Evolutionary conservation across 2,888 invertebrate species (phyloP), one percentile per base, ranked within the genome.

Genomic region (Ennomos fuscantarius): DNA sequence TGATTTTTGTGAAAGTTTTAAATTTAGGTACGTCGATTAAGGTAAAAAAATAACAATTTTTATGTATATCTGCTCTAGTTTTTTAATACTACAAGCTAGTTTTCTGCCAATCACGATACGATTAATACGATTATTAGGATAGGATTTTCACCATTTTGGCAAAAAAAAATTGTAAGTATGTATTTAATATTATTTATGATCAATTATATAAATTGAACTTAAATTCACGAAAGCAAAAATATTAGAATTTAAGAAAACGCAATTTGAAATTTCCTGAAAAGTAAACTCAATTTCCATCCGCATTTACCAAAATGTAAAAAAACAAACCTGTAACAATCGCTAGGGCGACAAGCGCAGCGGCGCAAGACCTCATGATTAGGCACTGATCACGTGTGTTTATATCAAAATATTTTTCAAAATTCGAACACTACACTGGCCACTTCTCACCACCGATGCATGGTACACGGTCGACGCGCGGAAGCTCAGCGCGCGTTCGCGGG

Each of bases 361-460:
- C 70, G 79, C 79, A 75, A 74, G 84, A 86, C 87, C 79, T 87
- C 88, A 89, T 87, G 66, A 68, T 87, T 74, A 67, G 65, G 58
- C 76, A 79, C 85, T 80, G 74, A 74, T 72, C 81, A 82, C 80
- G 79, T 72, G 72, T 49, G 58, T 59, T 59, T 66, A 3, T 80
- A 73, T 69, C 62, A 72, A 70, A 69, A 72, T 71, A 69, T 64
- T 65, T 61, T 77, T 74, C 72, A 71, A 72, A 74, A 78, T 76
- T 82, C 75, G 75, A 74, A 77, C 89, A 91, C 90, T 78, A 73
- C 89, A 89, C 89, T 80, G 62, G 74, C 73, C 82, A 82, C 83
- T 78, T 84, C 40, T 54, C 90, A 91, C 92, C 86, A 89, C 89
- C 86, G 84, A 82, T 78, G 83, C 91, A 86, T 86, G 73, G 76